Percentiles rank a stretch among this genome's conserved stretches.
These are phyloP conservation scores for Leucosticte australis DNA, from an alignment of 2,113 vertebrate genomes.

Conservation along the genomic window DNA sequence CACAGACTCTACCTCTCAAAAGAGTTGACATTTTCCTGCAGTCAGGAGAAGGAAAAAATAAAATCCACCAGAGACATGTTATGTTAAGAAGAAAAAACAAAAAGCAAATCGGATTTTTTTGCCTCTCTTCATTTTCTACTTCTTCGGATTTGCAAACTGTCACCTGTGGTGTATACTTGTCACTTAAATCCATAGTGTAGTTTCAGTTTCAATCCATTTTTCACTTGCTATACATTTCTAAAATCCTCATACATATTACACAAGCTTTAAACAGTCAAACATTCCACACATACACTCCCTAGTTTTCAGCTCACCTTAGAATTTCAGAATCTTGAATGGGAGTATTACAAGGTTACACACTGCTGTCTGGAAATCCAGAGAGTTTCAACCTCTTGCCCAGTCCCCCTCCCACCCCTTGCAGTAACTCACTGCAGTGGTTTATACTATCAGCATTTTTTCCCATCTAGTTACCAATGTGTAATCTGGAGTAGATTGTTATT, in stretches of 20 bases:
- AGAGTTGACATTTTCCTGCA: neutral
- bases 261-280: neutral
- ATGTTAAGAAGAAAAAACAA: neutral
- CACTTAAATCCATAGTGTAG: neutral
- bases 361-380: neutral
- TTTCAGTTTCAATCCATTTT: slow-evolving; percentile 57
- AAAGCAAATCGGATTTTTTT: neutral
- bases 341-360: neutral
- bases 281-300: neutral
- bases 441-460: neutral
- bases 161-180: neutral
- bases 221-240: slow-evolving; percentile 67
- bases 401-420: neutral
- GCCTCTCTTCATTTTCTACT: neutral
- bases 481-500: slow-evolving; percentile 21
- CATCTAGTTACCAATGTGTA: neutral
- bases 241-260: slow-evolving; percentile 5
- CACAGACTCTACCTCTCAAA: neutral
- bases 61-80: neutral
- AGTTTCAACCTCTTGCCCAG: neutral
- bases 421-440: neutral
- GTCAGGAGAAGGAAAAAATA: neutral
- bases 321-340: neutral
- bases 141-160: slow-evolving; percentile 18
- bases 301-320: neutral